These are phyloP conservation scores for Avahi laniger DNA, from an alignment of 2,797 vertebrate genomes.

Conservation along the genomic window DNA sequence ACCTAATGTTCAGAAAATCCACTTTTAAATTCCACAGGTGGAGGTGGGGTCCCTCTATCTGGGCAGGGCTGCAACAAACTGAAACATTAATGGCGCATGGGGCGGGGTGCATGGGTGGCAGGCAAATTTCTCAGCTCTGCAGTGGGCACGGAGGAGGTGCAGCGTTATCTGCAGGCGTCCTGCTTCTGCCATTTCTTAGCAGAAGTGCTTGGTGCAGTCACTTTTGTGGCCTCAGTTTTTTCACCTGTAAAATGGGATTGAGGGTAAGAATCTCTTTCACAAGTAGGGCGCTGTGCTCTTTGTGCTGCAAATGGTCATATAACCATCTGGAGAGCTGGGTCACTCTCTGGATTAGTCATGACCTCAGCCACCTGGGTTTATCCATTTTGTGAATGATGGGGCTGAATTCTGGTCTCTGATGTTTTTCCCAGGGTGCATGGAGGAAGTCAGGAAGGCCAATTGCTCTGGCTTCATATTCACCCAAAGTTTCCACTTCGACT, in stretches of 20 bases:
- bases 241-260: not conserved
- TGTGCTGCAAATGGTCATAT: not conserved
- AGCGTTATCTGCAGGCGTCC: rapidly evolving
- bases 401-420: not conserved
- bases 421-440: not conserved
- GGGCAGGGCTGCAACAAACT: not conserved
- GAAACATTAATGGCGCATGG: no score
- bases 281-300: rapidly evolving
- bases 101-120: rapidly evolving
- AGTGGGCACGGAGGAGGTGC: rapidly evolving
- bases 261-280: not conserved
- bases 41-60: not conserved
- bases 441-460: not conserved
- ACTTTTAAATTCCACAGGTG: not conserved
- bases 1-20: not conserved
- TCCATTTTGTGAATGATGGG: not conserved
- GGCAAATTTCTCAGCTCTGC: not conserved
- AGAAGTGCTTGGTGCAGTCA: rapidly evolving
- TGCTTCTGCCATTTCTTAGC: rapidly evolving
- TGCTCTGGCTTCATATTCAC: not conserved
- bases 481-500: not conserved
- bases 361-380: not conserved
- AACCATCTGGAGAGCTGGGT: not conserved
- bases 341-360: not conserved
- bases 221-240: not conserved